Conservation (phyloP, 1,140 invertebrate species). For the Pollicipes pollicipes region DNA sequence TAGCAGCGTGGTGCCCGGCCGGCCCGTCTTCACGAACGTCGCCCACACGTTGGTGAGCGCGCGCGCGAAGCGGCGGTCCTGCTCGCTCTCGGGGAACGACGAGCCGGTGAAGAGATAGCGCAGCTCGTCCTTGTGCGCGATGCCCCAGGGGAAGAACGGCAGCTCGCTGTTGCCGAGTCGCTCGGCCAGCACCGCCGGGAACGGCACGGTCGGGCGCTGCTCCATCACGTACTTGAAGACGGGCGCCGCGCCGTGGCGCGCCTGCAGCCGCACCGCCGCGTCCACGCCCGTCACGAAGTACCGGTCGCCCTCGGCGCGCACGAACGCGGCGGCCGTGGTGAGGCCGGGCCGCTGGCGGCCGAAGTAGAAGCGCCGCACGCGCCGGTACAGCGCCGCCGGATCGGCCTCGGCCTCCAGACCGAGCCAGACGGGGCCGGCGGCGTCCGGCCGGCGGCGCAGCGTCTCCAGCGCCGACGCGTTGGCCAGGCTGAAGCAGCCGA, state of each 20-base stretch:
- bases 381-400: neutral
- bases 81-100: neutral
- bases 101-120: neutral
- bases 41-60: neutral
- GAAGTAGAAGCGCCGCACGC: constrained; percentile 6
- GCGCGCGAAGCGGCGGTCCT: neutral
- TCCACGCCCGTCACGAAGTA: constrained; percentile 5
- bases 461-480: neutral
- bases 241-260: neutral
- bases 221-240: constrained; percentile 9
- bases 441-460: neutral
- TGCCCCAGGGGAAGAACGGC: neutral
- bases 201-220: neutral
- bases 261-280: neutral
- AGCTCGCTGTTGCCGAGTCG: neutral
- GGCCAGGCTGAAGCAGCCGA: constrained; percentile 14
- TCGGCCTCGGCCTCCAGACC: neutral
- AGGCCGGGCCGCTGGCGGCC: neutral
- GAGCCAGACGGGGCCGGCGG: neutral
- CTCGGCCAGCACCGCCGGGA: neutral
- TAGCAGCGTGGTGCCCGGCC: neutral
- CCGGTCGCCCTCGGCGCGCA: neutral
- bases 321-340: neutral
- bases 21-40: neutral
- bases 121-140: constrained; percentile 2